Conservation (phyloP, 2,113 vertebrate species). For the Phyllopteryx taeniolatus region DNA sequence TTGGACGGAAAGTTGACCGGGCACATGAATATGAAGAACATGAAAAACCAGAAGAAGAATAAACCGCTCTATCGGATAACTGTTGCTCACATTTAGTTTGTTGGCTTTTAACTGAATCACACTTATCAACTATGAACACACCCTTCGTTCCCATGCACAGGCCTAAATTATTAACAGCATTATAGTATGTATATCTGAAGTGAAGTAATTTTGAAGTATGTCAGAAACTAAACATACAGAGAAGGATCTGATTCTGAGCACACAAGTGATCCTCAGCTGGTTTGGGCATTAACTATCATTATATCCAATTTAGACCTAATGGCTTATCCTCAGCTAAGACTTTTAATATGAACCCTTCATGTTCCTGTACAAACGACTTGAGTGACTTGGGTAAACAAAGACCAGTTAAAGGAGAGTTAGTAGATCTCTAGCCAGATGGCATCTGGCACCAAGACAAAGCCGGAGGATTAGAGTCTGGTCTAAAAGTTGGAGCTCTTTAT, state of each 20-base stretch:
- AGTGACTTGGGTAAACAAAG: slow-evolving; percentile 57
- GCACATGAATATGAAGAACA: not conserved
- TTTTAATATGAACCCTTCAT: slow-evolving; percentile 59
- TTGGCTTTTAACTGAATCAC: not conserved
- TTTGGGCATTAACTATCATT: slow-evolving; percentile 48
- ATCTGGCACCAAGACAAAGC: slow-evolving; percentile 40
- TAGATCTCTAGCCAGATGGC: slow-evolving; percentile 54
- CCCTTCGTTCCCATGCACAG: not conserved
- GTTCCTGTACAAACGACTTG: slow-evolving; percentile 49
- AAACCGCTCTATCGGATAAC: not conserved
- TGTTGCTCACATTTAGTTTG: not conserved
- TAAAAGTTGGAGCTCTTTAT: slow-evolving; percentile 27
- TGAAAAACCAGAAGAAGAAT: no score
- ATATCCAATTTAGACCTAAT: slow-evolving; percentile 59
- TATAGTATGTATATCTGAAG: not conserved
- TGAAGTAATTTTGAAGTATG: not conserved
- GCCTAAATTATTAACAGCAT: not conserved
- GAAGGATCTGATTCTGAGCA: slow-evolving; percentile 23
- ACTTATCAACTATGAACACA: not conserved
- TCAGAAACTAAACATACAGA: slow-evolving; percentile 26
- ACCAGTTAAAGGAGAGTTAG: slow-evolving; percentile 46
- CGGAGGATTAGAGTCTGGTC: slow-evolving; percentile 52
- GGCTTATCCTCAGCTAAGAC: slow-evolving; percentile 56
- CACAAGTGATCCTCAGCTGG: slow-evolving; percentile 31
- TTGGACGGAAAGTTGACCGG: not conserved